Conservation (phyloP, 2,113 vertebrate species). For the Leucosticte australis region DNA sequence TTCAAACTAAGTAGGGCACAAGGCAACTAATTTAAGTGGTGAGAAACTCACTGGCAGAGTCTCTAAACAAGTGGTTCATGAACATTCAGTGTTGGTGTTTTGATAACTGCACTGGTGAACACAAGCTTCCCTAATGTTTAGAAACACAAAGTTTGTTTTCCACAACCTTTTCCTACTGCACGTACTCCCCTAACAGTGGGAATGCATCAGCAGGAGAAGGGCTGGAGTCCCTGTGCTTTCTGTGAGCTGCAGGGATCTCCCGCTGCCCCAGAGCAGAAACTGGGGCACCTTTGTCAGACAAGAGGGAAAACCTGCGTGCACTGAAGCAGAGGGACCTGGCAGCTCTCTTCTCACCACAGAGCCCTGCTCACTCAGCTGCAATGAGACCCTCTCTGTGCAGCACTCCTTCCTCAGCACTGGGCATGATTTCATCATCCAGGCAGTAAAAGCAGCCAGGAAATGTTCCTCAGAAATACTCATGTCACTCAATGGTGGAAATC, state of each 20-base stretch:
- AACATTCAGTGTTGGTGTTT: not conserved
- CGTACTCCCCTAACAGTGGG: not conserved
- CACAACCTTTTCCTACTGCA: not conserved
- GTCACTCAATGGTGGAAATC: not conserved
- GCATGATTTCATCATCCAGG: not conserved
- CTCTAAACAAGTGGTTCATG: not conserved
- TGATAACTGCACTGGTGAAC: not conserved
- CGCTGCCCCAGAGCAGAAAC: not conserved
- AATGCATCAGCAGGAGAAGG: not conserved
- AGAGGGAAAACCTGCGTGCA: not conserved
- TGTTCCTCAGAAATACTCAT: not conserved
- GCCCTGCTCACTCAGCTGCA: not conserved
- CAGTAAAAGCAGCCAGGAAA: not conserved
- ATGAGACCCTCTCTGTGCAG: not conserved
- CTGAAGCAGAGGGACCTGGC: not conserved
- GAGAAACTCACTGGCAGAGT: not conserved
- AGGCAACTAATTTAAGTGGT: not conserved
- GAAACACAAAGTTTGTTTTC: not conserved
- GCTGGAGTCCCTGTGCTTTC: not conserved
- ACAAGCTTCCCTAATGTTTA: not conserved
- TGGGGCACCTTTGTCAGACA: fast-evolving
- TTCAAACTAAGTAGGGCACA: not conserved
- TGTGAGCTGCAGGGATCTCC: fast-evolving
- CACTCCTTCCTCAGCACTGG: not conserved
- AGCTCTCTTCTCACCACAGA: not conserved